A percentile compares a stretch with the other conserved stretches of the same genome.
Conservation (phyloP, 92 coral and sea anemone species). For the Siderastrea radians region DNA sequence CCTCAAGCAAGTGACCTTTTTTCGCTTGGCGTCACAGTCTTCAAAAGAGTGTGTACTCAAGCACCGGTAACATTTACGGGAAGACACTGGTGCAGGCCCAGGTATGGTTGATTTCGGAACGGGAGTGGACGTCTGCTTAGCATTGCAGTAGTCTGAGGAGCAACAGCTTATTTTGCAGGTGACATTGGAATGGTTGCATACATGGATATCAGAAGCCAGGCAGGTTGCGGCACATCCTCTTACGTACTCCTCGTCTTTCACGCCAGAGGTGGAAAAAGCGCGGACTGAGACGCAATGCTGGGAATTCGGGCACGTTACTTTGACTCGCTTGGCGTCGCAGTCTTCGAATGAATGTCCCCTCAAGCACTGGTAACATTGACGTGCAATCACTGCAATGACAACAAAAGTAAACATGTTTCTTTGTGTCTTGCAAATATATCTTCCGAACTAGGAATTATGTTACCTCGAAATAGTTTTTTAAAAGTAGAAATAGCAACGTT, state of each 20-base stretch:
- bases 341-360: neutral
- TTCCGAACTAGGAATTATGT: too few relatives aligned
- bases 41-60: neutral
- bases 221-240: slow-evolving; percentile 17
- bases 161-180: slow-evolving; percentile 5
- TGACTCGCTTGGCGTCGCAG: neutral
- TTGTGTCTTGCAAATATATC: too few relatives aligned
- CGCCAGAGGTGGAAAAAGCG: neutral
- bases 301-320: neutral
- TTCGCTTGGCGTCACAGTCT: neutral
- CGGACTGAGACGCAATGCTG: neutral
- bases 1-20: neutral
- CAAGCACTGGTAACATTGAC: slow-evolving; percentile 2
- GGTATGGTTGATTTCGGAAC: too few relatives aligned
- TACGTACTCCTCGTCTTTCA: neutral
- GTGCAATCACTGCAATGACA: slow-evolving; percentile 13
- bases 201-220: neutral
- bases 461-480: too few relatives aligned
- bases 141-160: slow-evolving; percentile 12
- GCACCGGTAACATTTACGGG: neutral
- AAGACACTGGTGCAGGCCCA: neutral
- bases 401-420: too few relatives aligned
- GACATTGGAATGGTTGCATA: neutral
- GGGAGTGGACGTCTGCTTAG: too few relatives aligned
- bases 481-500: too few relatives aligned